Percentiles rank a stretch among this genome's conserved stretches.
Conservation (phyloP, 2,113 vertebrate species). For the Synchiropus splendidus region DNA sequence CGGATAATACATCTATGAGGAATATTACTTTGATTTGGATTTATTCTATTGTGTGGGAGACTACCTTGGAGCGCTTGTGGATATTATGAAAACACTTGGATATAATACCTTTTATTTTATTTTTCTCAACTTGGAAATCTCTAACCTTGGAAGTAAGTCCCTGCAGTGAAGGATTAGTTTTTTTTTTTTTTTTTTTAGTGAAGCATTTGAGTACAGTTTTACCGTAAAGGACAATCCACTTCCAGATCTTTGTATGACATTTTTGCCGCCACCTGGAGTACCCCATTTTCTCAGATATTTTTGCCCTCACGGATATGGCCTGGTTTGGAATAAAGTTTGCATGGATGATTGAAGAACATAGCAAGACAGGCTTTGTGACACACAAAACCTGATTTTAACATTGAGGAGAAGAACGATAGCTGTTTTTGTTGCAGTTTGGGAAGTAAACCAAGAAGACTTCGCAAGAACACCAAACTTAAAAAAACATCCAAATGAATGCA, state of each 20-base stretch:
- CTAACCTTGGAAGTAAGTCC: slow-evolving; percentile 52
- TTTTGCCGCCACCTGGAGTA: slow-evolving; percentile 41
- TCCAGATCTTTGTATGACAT: slow-evolving; percentile 15
- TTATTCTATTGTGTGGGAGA: slow-evolving; percentile 59
- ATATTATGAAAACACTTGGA: slow-evolving; percentile 54
- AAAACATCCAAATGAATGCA: slow-evolving; percentile 28
- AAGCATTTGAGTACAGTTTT: too few relatives aligned
- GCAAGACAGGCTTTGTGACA: too few relatives aligned
- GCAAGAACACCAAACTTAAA: slow-evolving; percentile 25
- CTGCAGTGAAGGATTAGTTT: slow-evolving; percentile 30
- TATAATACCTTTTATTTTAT: slow-evolving; percentile 38
- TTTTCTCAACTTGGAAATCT: slow-evolving; percentile 34
- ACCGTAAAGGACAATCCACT: slow-evolving; percentile 24
- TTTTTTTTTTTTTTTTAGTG: too few relatives aligned
- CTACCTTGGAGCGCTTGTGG: slow-evolving; percentile 56
- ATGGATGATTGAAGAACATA: too few relatives aligned
- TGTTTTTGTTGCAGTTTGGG: slow-evolving; percentile 22
- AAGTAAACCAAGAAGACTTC: slow-evolving; percentile 30
- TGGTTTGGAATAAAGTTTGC: slow-evolving; percentile 25
- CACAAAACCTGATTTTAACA: slow-evolving; percentile 15
- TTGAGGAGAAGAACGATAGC: slow-evolving; percentile 5
- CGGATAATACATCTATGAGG: slow-evolving; percentile 68
- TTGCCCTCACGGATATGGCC: slow-evolving; percentile 37
- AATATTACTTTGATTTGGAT: slow-evolving; percentile 69
- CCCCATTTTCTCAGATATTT: slow-evolving; percentile 19